phyloP scores from a whole-genome alignment of 2,797 vertebrate genomes.

The Petrocephalus schoutedeni region DNA sequence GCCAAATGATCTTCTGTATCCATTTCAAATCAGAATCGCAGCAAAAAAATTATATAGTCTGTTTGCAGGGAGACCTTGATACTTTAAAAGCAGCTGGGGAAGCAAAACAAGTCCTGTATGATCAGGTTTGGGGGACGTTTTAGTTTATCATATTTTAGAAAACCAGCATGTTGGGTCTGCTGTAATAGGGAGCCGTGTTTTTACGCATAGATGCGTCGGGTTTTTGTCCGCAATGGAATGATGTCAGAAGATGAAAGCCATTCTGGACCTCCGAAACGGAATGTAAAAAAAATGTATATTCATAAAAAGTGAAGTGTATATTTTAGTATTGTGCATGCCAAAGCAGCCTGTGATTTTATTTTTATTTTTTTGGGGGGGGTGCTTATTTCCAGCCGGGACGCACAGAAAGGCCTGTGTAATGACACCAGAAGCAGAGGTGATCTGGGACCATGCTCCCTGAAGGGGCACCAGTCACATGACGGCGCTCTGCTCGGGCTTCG shows the following conservation, averaged over 20 bases:
- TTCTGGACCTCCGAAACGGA: conserved; percentile 43
- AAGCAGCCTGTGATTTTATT: conserved; percentile 34
- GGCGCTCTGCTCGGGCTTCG: conserved; percentile 1
- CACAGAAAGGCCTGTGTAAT: background rate
- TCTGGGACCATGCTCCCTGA: background rate
- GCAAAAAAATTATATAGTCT: background rate
- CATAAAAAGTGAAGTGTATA: conserved; percentile 39
- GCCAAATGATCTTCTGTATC: conserved; percentile 56
- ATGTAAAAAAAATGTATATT: conserved; percentile 53
- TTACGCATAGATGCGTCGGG: conserved; percentile 42
- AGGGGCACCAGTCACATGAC: background rate
- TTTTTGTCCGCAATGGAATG: conserved; percentile 59
- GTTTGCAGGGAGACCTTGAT: conserved; percentile 22
- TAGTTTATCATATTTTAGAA: conserved; percentile 46
- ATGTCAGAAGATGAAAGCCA: conserved; percentile 40
- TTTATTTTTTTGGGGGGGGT: conserved; percentile 30
- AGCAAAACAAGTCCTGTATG: conserved; percentile 11
- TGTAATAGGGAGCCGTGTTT: conserved; percentile 55
- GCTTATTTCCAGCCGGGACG: conserved; percentile 21
- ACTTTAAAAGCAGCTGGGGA: conserved; percentile 12
- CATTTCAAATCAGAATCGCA: conserved; percentile 18
- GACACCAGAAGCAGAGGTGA: background rate
- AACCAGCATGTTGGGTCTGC: conserved; percentile 52
- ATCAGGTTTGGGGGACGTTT: conserved; percentile 25
- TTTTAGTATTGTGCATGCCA: conserved; percentile 43